Evolutionary conservation across 2,797 vertebrate genomes (phyloP), one percentile per base, ranked within the genome.

Genomic region (Xyrichtys novacula): DNA sequence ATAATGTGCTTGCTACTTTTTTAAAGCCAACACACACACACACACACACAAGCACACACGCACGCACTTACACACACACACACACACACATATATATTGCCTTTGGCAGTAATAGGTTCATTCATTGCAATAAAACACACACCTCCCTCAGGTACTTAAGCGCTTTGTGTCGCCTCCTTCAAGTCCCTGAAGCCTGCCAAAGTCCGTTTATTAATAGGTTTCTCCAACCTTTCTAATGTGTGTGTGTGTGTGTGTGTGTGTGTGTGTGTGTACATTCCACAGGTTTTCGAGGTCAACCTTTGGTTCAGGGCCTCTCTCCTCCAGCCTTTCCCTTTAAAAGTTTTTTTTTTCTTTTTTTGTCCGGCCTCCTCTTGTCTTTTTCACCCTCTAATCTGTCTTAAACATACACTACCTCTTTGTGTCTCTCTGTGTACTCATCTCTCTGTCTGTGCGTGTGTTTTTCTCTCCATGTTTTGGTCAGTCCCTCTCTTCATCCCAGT

Each of bases 231-330:
- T 28, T 15, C 20, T 46, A 43, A 53, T 1, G 3, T 32, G 29
- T 50, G 12, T 58, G 57, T 52, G 15, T 38, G 36, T 16, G n/a
- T 60, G 34, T 46, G 47, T 47, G 23, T 38, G 28, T 47, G 49
- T 57, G 46, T 43, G 39, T 48, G 40, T 31, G 40, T 53, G 49
- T 28, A 34, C 56, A 54, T 72, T 67, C 60, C 68, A 56, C 71
- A 72, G 49, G 34, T 69, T 67, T 76, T 43, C 40, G 28, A 64
- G 34, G 52, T 34, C 29, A 19, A 58, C 29, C 38, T 53, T 46
- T 16, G 25, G 25, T 42, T 19, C 16, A 17, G 38, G 38, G 42
- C 42, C 47, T 40, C 40, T 31, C 40, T 32, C 44, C 8, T n/a
- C 15, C 1, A 61, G 52, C 58, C 59, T 61, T 36, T 3, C 32